Conservation (phyloP, 2,113 vertebrate genomes). For the Neogobius melanostomus region DNA sequence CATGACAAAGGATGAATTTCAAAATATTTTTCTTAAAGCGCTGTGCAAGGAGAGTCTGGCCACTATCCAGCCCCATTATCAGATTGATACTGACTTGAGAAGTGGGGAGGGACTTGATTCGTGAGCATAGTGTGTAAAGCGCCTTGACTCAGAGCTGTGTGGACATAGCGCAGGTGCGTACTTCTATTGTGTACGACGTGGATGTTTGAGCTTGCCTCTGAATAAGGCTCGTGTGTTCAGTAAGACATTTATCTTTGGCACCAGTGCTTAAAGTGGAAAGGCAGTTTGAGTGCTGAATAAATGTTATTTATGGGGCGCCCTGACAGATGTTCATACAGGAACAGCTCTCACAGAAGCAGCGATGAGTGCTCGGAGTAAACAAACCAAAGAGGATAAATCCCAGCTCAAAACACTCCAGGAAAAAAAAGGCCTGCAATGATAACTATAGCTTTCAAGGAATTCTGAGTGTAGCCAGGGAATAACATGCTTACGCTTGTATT, state of each 20-base stretch:
- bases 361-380: slow-evolving; percentile 54
- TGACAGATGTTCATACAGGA: slow-evolving; percentile 51
- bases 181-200: slow-evolving; percentile 4
- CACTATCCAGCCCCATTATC: slow-evolving; percentile 42
- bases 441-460: slow-evolving; percentile 19
- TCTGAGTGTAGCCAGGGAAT: slow-evolving; percentile 5
- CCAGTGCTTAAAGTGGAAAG: slow-evolving; percentile 30
- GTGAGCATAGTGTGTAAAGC: slow-evolving; percentile 33
- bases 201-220: slow-evolving; percentile 47
- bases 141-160: not conserved
- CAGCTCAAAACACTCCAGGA: slow-evolving; percentile 32
- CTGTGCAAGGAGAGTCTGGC: slow-evolving; percentile 48
- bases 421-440: slow-evolving; percentile 3
- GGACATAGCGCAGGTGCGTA: slow-evolving; percentile 20
- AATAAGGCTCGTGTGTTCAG: slow-evolving; percentile 27
- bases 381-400: slow-evolving; percentile 41
- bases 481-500: not conserved
- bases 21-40: slow-evolving; percentile 3
- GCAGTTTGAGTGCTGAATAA: slow-evolving; percentile 40
- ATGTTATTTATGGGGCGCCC: slow-evolving; percentile 53
- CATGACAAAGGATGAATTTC: not conserved
- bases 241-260: slow-evolving; percentile 27
- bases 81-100: slow-evolving; percentile 16
- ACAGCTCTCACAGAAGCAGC: slow-evolving; percentile 41
- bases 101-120: slow-evolving; percentile 23